phyloP scores from a whole-genome alignment of 2,113 vertebrate genomes.

The Scytalopus superciliaris region DNA sequence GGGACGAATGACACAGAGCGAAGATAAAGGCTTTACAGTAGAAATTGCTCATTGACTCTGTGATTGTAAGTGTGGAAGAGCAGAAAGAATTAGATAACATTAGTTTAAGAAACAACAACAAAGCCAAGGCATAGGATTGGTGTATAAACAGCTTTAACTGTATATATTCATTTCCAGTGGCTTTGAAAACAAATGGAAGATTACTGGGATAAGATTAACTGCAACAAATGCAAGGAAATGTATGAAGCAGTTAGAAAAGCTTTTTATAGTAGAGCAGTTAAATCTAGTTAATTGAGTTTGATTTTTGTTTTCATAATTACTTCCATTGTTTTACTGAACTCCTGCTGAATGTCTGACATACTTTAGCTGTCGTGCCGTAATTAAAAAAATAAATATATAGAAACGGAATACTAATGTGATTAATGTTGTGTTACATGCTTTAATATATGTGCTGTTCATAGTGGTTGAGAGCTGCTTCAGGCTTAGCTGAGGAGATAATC shows the following conservation, averaged over 20 bases:
- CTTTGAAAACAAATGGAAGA: conserved; percentile 39
- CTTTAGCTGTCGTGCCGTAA: neutral
- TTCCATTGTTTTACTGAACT: conserved; percentile 33
- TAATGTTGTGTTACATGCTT: neutral
- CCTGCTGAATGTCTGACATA: neutral
- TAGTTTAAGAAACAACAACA: neutral
- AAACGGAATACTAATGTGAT: conserved; percentile 5
- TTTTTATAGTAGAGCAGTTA: conserved; percentile 13
- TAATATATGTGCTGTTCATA: neutral
- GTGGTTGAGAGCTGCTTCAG: neutral
- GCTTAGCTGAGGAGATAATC: neutral
- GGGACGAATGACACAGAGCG: neutral
- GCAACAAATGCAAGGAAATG: conserved; percentile 20
- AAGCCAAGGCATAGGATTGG: neutral
- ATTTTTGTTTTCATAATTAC: conserved; percentile 49
- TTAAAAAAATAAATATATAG: conserved; percentile 9
- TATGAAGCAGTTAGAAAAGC: conserved; percentile 19
- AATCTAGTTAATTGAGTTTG: conserved; percentile 10
- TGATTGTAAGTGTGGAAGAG: conserved; percentile 18
- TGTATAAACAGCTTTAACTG: conserved; percentile 21
- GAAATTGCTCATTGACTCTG: conserved; percentile 28
- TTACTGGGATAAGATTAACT: conserved; percentile 50
- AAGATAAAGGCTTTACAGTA: conserved; percentile 1
- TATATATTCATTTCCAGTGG: conserved; percentile 3
- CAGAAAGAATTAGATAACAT: conserved; percentile 10